A percentile compares a stretch with the other conserved stretches of the same genome.
Conservation (phyloP, 2,797 vertebrate species). For the Pipistrellus pygmaeus region DNA sequence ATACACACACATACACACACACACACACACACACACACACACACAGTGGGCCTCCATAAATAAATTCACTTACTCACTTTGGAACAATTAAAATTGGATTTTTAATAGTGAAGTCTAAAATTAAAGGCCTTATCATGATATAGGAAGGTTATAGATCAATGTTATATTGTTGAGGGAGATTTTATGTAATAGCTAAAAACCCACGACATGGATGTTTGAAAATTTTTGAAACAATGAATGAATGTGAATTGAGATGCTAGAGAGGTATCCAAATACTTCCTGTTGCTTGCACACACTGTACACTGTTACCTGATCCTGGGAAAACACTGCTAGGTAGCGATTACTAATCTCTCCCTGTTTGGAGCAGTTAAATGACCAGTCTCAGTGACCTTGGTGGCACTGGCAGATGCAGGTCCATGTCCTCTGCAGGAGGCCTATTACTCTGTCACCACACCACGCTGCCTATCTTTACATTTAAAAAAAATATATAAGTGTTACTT, state of each 20-base stretch:
- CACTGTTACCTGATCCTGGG: not conserved
- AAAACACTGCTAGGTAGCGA: not conserved
- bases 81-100: not conserved
- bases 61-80: not conserved
- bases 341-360: not conserved
- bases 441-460: not conserved
- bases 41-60: not conserved
- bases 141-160: not conserved
- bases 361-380: not conserved
- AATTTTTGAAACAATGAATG: not conserved
- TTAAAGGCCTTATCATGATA: not conserved
- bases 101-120: not conserved
- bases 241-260: not conserved
- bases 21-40: not conserved
- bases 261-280: not conserved
- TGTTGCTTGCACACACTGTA: too few relatives aligned
- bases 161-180: not conserved
- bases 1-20: not conserved
- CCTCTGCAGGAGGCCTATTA: not conserved
- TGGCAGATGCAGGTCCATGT: not conserved
- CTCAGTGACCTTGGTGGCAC: not conserved
- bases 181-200: not conserved
- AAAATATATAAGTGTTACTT: not conserved
- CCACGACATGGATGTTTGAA: not conserved
- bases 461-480: not conserved